Evolutionary conservation across 2,113 vertebrate species (phyloP), one percentile per base, ranked within the genome.

Genomic region (Promerops cafer): DNA sequence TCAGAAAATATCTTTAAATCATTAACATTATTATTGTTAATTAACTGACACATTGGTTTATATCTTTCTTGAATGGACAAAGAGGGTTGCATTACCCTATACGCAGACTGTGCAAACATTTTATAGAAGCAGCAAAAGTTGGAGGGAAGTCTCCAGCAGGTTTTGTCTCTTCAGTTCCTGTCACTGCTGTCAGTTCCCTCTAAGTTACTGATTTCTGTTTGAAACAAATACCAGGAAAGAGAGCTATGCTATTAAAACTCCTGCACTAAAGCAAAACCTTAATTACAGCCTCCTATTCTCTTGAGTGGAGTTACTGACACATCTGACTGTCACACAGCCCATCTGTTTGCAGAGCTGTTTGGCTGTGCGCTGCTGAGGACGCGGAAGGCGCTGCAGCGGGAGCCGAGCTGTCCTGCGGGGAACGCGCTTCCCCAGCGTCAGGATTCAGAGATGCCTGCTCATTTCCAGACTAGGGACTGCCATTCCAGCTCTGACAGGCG

Each of bases 231-330:
- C 56, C 69, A 89, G 69, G 61, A 47, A 44, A 54, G 84, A 64
- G 26, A 86, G 13, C 49, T 61, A 1, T 23, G 31, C 88, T 57
- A 87, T 78, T 94, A 94, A 87, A 94, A 84, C 65, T 89, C 52
- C 64, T 16, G 37, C 5, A 2, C 72, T 82, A 90, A 89, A 90
- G 69, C 44, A 92, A 75, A 90, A 66, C 65, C 72, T 93, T 92
- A 96, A 96, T 95, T 95, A 87, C 5, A 6, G 35, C 65, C 57
- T 75, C 40, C 50, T 84, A 35, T 80, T 92, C 80, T 90, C 88
- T 45, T 26, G 84, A 93, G 90, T 75, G 30, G 20, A 54, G 81
- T 27, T 83, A 68, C 59, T 85, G 83, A 78, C 85, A 93, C 71
- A 24, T 77, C 54, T 90, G 89, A 69, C 57, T 80, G 83, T 84